phyloP scores from a whole-genome alignment of 2,888 invertebrate species.

The Leptinotarsa juncta region DNA sequence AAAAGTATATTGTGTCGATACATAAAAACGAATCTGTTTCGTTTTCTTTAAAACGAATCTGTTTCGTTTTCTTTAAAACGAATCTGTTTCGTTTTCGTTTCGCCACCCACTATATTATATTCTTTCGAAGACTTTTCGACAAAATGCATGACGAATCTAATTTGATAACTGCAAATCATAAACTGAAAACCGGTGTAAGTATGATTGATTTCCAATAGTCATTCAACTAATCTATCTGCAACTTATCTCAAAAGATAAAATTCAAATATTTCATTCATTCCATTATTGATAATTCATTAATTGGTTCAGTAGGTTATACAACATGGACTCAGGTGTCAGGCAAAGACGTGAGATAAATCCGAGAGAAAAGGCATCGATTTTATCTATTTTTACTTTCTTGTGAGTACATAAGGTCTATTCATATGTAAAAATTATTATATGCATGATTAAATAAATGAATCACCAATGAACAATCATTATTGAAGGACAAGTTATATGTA shows the following conservation, averaged over 20 bases:
- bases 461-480: background rate
- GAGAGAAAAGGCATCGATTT: constrained; percentile 71
- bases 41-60: no score
- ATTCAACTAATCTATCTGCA: background rate
- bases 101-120: no score
- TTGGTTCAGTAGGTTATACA: background rate
- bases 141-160: no score
- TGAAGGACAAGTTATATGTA: background rate
- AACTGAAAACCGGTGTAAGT: no score
- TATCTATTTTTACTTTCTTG: constrained; percentile 76
- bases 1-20: no score
- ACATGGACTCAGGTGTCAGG: constrained; percentile 70
- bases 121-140: no score
- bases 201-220: no score
- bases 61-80: no score
- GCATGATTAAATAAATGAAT: background rate
- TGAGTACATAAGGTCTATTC: constrained; percentile 64
- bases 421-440: background rate
- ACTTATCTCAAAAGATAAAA: background rate
- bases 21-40: no score
- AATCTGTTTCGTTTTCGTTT: no score
- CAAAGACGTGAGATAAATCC: constrained; percentile 71
- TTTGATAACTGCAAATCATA: no score
- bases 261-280: background rate
- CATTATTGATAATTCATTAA: background rate